These are phyloP conservation scores for Zaprionus gabonicus DNA, from an alignment of 1,140 invertebrate species.

Conservation along the genomic window DNA sequence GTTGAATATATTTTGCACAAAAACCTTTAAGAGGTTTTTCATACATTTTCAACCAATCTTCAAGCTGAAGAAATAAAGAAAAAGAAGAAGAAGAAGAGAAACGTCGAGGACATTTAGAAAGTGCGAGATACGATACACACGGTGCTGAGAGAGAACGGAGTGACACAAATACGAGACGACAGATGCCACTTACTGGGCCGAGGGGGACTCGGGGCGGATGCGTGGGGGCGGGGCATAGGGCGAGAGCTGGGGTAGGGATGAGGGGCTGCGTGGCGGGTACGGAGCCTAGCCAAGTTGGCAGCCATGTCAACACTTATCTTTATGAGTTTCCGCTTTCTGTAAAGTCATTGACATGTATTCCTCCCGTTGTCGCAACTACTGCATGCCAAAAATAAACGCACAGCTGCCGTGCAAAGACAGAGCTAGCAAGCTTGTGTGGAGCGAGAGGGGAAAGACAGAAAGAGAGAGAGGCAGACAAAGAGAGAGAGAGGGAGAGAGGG, in stretches of 20 bases:
- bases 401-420: slow-evolving; percentile 29
- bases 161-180: slow-evolving; percentile 77
- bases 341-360: slow-evolving; percentile 84
- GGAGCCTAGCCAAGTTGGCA: slow-evolving; percentile 67
- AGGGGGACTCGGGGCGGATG: neutral
- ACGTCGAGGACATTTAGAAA: slow-evolving; percentile 46
- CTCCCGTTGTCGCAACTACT: slow-evolving; percentile 39
- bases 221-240: neutral
- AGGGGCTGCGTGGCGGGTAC: slow-evolving; percentile 4
- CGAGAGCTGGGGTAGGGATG: neutral
- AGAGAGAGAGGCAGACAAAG: slow-evolving; percentile 5
- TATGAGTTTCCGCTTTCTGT: slow-evolving; percentile 84
- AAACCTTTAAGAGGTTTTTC: neutral
- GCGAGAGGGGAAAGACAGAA: neutral
- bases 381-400: slow-evolving; percentile 62
- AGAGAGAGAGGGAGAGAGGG: neutral
- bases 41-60: slow-evolving; percentile 26
- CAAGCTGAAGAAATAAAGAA: slow-evolving; percentile 17
- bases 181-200: slow-evolving; percentile 71
- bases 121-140: slow-evolving; percentile 47
- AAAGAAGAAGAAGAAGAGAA: neutral
- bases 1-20: neutral
- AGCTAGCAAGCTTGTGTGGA: neutral
- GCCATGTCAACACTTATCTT: slow-evolving; percentile 84
- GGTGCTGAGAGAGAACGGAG: slow-evolving; percentile 28